Evolutionary conservation across 2,113 vertebrate genomes (phyloP), one percentile per base, ranked within the genome.

Genomic region (Myxocyprinus asiaticus): DNA sequence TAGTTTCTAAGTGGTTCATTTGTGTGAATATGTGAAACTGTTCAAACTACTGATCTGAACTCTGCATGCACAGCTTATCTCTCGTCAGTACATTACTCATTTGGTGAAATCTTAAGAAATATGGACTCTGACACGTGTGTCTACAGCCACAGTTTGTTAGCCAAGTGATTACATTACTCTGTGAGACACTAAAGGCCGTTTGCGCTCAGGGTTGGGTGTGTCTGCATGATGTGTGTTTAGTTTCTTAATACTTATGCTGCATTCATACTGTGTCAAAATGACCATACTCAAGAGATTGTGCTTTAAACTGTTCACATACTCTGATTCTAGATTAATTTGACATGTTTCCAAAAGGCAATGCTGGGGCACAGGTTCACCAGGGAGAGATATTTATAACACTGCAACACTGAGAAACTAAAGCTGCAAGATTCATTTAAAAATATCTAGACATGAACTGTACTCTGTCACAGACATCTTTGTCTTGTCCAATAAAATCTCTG

Each of bases 31-130:
- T 68, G 68, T 71, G 12, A 44, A 71, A 48, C 9, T 5, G 14
- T 67, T 77, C 43, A 89, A 79, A 91, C 91, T 88, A 56, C 82
- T 90, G 92, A 82, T 91, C 64, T 86, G 75, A 78, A 45, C 58
- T 66, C 7, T 50, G 68, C 5, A 17, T 44, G 47, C 3, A 7
- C 3, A 59, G 15, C 50, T 82, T 82, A 82, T 85, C 82, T 73
- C 75, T 44, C 71, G 79, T 71, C 9, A 7, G 22, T 9, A 58
- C 22, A 56, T 76, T 58, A 82, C 80, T 81, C 82, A 83, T 48
- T 69, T 66, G 33, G 67, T 66, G 59, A 78, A 82, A 76, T 43
- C 42, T 71, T 7, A 44, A 45, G 71, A 44, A 70, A 77, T n/a
- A 11, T 51, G 71, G 70, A 73, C 72, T 82, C 77, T 80, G 53